Base-by-base conservation (phyloP, 2,113 vertebrate species). In the Chunga burmeisteri region DNA sequence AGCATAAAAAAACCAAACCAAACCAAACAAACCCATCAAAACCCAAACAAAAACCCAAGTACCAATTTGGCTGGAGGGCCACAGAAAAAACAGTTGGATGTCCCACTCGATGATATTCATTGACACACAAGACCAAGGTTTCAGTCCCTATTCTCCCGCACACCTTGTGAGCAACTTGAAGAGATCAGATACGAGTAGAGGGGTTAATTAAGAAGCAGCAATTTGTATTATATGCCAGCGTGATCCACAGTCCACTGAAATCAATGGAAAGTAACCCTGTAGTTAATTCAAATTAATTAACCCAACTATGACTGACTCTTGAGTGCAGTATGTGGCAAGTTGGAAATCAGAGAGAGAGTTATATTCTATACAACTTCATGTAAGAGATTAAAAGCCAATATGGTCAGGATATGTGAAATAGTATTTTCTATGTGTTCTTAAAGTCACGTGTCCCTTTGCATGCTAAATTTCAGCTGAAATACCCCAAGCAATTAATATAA, bases 251-350 rank as follows among this genome's bases (percentile, higher is more conserved):
- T 93, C 88, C 75, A 74, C 79, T 86, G 81, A 94, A 93, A 93
- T 93, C 42, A 7, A 82, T 78, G 75, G 88, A 88, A 90, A 95
- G n/a, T 34, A 93, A 81, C 74, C 74, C 74, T 70, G 71, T 58
- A 86, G 88, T 90, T 97, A 93, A 88, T 73, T 93, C 67, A 90
- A 83, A 90, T 93, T 88, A 96, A 96, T 95, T 93, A 97, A 96
- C 20, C 25, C 66, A 86, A 53, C n/a, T 73, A 47, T 80, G 85
- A 93, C 20, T 88, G 46, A 53, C 66, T 77, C 59, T 77, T 2
- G 3, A 66, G 26, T 49, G 42, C 12, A 14, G 13, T 38, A 58
- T 68, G 47, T 2, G 3, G 49, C 36, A 77, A 91, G 26, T 36
- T 42, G 40, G 49, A 95, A 88, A 91, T 61, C 56, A 91, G 72